A percentile compares a stretch with the other conserved stretches of the same genome.
Evolutionary conservation across 1,140 invertebrate species (phyloP).

Genomic region (Leptinotarsa defecta): DNA sequence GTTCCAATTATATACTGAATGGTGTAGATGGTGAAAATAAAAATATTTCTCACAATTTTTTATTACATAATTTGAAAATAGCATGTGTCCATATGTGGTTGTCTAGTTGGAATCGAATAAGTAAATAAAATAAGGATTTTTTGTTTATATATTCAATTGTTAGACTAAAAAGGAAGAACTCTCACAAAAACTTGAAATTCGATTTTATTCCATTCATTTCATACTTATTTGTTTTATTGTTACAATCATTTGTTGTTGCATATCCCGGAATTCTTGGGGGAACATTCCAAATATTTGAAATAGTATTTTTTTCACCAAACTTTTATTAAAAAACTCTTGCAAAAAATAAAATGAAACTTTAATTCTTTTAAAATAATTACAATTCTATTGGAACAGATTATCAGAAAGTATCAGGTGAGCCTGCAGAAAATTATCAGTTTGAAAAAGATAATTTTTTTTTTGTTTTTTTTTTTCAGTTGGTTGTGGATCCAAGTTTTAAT

Average conservation of each 20-base stretch:
- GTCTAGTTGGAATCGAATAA: neutral
- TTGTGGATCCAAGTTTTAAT: conserved; percentile 28
- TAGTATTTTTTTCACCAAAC: neutral
- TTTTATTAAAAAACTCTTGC: neutral
- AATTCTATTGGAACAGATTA: neutral
- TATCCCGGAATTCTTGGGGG: neutral
- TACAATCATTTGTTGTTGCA: neutral
- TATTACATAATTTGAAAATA: no score
- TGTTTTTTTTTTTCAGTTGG: conserved; percentile 12
- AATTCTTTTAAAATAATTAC: neutral
- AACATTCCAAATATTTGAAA: neutral
- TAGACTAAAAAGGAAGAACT: no score
- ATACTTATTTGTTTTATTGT: neutral
- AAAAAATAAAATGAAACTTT: no score
- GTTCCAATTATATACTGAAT: no score
- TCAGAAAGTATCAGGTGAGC: neutral
- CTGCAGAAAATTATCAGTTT: conserved; percentile 9
- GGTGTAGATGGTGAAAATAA: no score
- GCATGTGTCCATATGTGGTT: no score
- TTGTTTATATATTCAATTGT: no score
- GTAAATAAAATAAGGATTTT: neutral
- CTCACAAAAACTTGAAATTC: neutral
- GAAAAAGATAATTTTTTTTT: conserved; percentile 23
- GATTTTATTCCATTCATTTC: neutral
- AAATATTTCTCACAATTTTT: no score